Evolutionary conservation across 2,888 invertebrate genomes (phyloP).

Genomic region (Quadroppia sp.): DNA sequence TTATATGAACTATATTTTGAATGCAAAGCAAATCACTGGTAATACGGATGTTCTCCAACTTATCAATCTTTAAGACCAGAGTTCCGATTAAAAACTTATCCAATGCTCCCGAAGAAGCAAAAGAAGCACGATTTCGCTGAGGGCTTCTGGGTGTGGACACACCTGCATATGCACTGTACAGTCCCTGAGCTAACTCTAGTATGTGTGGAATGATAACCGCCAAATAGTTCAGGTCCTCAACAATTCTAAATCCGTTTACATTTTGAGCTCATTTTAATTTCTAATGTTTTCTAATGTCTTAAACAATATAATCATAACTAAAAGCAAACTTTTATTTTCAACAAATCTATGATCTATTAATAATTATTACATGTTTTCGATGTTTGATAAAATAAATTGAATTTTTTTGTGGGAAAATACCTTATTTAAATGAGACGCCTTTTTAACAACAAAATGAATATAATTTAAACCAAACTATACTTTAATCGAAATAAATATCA

Average conservation of each 20-base stretch:
- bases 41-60: constrained; percentile 26
- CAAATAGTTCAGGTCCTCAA: background rate
- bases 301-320: background rate
- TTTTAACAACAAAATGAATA: no score
- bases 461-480: no score
- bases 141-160: constrained; percentile 35
- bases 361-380: background rate
- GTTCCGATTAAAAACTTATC: constrained; percentile 15
- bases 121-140: constrained; percentile 34
- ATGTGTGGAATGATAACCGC: constrained; percentile 16
- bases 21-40: background rate
- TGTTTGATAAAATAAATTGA: background rate
- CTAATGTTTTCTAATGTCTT: background rate
- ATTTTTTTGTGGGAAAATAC: background rate
- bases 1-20: constrained; percentile 26
- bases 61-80: constrained; percentile 28
- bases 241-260: constrained; percentile 24
- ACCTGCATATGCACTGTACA: background rate
- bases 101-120: constrained; percentile 35
- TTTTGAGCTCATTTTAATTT: constrained; percentile 15
- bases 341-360: background rate
- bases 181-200: background rate
- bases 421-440: background rate
- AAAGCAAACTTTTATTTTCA: background rate
- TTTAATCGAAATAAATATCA: no score